Base-by-base conservation (phyloP, 2,113 vertebrate species). In the Phasianus colchicus region DNA sequence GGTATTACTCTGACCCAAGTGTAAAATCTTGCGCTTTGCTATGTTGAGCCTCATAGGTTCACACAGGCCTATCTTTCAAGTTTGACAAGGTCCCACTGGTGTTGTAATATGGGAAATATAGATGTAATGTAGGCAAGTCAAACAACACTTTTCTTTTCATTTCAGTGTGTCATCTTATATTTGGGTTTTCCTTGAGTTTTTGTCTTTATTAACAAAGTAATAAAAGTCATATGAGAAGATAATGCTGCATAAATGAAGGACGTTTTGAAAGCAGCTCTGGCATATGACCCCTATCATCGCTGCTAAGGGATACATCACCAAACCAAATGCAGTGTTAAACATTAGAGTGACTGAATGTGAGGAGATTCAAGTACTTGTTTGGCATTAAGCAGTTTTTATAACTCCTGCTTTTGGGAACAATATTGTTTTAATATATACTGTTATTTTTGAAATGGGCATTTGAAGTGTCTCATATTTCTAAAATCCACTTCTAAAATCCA, bases 261-360 rank as follows among this genome's bases (percentile, higher is more conserved):
- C 32, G 54, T 34, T 32, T 43, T 20, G 19, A 65, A 30, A 58
- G 36, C 45, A 65, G 16, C 13, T 72, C 13, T 79, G 27, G 9
- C 16, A 10, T 27, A 9, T 67, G 29, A 36, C n/a, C 15, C 14
- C 13, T 86, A 19, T 61, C 17, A 52, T 76, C n/a, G 25, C 29
- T 50, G 36, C 12, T 13, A 43, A 24, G 20, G 20, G 12, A 22
- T 9, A 67, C 13, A 24, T 77, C 20, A 81, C 6, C 7, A 73
- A 65, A 90, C 75, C 15, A 70, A 66, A 48, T 25, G 13, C 27
- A 70, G 9, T 57, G 11, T 65, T 80, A 69, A 52, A 30, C 1
- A 0, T n/a, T 55, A 13, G 20, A 36, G 38, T 60, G 17, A 3
- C 57, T 50, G 30, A 20, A n/a, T 2, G 0, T 45, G 34, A 57